Percentiles rank a stretch among this genome's conserved stretches.
Conservation (phyloP, 1,140 invertebrate species). For the Drosophila gunungcola region DNA sequence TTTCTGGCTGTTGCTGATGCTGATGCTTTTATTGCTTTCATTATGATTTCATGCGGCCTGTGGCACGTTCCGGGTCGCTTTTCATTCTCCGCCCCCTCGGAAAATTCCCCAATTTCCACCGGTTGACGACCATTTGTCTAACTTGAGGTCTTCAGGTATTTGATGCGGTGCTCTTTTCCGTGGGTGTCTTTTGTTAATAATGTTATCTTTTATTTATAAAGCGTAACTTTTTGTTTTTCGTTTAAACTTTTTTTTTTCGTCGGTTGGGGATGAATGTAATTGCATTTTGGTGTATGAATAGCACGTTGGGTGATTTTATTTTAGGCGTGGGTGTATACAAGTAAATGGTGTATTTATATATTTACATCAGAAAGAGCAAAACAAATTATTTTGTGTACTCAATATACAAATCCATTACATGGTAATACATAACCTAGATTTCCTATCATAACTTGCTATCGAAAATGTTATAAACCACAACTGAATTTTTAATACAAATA, state of each 20-base stretch:
- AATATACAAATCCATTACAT: no score
- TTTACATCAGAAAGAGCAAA: no score
- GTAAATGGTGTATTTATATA: neutral
- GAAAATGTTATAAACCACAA: no score
- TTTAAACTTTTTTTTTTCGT: constrained; percentile 25
- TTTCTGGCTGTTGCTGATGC: constrained; percentile 22
- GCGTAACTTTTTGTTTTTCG: constrained; percentile 41
- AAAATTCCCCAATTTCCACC: constrained; percentile 30
- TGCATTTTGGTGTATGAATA: constrained; percentile 27
- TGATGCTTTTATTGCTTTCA: constrained; percentile 81
- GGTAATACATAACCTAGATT: no score
- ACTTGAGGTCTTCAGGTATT: constrained; percentile 54
- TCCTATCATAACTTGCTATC: no score
- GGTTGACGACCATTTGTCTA: constrained; percentile 77
- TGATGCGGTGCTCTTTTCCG: constrained; percentile 8
- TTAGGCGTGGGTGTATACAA: neutral
- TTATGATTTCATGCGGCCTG: constrained; percentile 75
- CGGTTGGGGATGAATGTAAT: constrained; percentile 24
- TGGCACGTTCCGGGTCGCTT: constrained; percentile 56
- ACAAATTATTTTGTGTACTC: no score
- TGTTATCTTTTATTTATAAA: constrained; percentile 81
- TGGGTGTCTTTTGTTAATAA: constrained; percentile 63
- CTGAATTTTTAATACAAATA: no score
- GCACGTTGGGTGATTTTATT: constrained; percentile 3
- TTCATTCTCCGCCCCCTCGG: neutral